Evolutionary conservation across 2,888 invertebrate genomes (phyloP).

Genomic region (Morpho deidamia): DNA sequence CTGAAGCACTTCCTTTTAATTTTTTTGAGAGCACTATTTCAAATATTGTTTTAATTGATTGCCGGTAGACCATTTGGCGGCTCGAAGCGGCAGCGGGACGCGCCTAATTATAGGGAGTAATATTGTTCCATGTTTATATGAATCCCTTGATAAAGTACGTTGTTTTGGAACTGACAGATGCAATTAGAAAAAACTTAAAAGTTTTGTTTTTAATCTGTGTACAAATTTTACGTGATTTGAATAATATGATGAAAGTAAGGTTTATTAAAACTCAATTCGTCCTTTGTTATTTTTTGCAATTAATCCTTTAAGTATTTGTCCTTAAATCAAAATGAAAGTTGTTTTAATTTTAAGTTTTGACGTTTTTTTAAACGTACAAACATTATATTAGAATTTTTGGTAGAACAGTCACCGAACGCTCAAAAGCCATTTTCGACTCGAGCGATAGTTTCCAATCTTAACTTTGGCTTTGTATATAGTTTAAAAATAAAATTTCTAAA

Average conservation of each 20-base stretch:
- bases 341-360: neutral
- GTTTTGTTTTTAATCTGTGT: neutral
- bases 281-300: no score
- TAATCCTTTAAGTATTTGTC: no score
- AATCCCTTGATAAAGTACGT: constrained; percentile 31
- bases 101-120: constrained; percentile 60
- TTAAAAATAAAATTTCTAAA: no score
- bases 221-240: neutral
- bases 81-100: constrained; percentile 34
- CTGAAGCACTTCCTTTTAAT: constrained; percentile 62
- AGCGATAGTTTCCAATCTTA: no score
- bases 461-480: no score
- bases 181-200: constrained; percentile 50
- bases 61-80: constrained; percentile 72
- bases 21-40: constrained; percentile 71
- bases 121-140: constrained; percentile 46
- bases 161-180: constrained; percentile 47
- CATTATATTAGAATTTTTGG: no score
- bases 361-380: neutral
- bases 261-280: no score
- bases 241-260: no score
- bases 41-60: constrained; percentile 78
- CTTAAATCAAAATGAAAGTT: no score
- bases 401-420: no score
- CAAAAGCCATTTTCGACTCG: no score